Percentiles rank a stretch among this genome's conserved stretches.
These are phyloP conservation scores for Antheraea yamamai DNA, from an alignment of 2,888 invertebrate species.

Conservation along the genomic window DNA sequence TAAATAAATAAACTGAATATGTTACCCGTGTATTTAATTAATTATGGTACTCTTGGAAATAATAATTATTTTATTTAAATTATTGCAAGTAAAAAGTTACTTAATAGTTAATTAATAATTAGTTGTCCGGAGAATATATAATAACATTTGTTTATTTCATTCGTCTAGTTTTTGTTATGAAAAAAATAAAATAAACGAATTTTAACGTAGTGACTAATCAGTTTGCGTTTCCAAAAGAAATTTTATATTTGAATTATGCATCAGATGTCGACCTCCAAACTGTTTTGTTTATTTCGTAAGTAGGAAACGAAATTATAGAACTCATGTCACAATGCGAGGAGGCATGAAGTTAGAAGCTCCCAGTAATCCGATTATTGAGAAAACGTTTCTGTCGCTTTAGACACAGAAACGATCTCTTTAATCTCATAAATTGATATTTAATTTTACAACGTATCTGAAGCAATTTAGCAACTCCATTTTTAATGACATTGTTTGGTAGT, in stretches of 20 bases:
- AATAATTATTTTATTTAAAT: not conserved
- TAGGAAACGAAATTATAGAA: conserved; percentile 33
- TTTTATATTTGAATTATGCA: not conserved
- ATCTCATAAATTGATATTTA: conserved; percentile 55
- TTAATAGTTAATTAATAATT: not conserved
- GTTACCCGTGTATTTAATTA: not conserved
- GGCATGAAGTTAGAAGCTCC: conserved; percentile 45
- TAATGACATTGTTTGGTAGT: not conserved
- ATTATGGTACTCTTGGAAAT: not conserved
- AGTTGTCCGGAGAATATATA: not conserved
- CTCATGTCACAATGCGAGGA: conserved; percentile 37
- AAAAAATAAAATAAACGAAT: not conserved
- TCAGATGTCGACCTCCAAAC: not conserved
- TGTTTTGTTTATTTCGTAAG: conserved; percentile 25
- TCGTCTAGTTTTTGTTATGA: not conserved
- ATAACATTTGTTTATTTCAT: not conserved
- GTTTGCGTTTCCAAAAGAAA: not conserved
- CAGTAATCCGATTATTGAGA: conserved; percentile 63
- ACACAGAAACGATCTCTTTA: conserved; percentile 44
- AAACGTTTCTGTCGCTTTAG: conserved; percentile 50
- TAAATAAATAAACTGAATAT: not conserved
- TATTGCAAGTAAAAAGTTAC: not conserved
- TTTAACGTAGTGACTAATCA: not conserved
- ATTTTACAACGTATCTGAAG: conserved; percentile 35
- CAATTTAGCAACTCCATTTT: conserved; percentile 25